A percentile compares a stretch with the other conserved stretches of the same genome.
phyloP scores from a whole-genome alignment of 2,113 vertebrate genomes.

The Lophius piscatorius region DNA sequence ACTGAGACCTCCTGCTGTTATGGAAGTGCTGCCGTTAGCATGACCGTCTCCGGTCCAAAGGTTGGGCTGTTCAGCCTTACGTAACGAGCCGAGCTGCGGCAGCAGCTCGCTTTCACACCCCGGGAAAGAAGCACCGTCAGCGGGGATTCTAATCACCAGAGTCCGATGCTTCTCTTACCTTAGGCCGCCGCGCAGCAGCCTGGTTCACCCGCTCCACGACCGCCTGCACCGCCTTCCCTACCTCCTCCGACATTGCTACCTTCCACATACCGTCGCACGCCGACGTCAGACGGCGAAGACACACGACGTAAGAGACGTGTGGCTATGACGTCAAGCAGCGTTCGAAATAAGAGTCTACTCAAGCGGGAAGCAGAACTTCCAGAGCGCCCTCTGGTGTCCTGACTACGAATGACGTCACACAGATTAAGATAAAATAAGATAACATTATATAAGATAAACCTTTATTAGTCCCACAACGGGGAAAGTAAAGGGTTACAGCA shows the following conservation, averaged over 20 bases:
- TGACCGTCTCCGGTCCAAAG: constrained; percentile 48
- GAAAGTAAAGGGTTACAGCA: too few species aligned
- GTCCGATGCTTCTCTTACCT: constrained; percentile 65
- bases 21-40: constrained; percentile 40
- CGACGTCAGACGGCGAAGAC: constrained; percentile 37
- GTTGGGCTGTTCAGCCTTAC: constrained; percentile 65
- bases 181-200: constrained; percentile 77
- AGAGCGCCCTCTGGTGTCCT: constrained; percentile 23
- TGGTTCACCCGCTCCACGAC: constrained; percentile 81
- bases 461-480: too few species aligned
- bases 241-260: constrained; percentile 83
- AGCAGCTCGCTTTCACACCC: background rate
- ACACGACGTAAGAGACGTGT: constrained; percentile 15
- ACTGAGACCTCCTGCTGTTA: too few species aligned
- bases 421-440: too few species aligned
- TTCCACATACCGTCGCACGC: constrained; percentile 76
- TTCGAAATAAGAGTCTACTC: constrained; percentile 50
- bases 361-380: background rate
- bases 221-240: constrained; percentile 79
- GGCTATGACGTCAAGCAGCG: constrained; percentile 32
- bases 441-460: background rate
- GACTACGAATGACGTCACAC: too few species aligned
- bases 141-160: background rate
- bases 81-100: constrained; percentile 56
- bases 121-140: background rate